Conservation (phyloP, 2,888 invertebrate species). For the Thymelicus sylvestris region DNA sequence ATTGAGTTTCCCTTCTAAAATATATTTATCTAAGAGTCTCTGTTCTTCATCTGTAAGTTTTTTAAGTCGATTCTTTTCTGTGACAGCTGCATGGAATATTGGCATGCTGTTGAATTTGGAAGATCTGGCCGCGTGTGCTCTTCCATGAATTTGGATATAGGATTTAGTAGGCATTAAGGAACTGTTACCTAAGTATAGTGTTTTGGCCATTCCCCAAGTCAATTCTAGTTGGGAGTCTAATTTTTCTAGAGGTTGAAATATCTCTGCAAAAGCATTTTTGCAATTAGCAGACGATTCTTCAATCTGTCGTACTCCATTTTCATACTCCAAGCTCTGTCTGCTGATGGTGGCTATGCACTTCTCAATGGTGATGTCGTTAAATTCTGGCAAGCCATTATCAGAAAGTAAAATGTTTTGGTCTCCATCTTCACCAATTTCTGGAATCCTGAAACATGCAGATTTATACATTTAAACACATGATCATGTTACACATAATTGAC, state of each 20-base stretch:
- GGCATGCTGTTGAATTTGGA: slow-evolving; percentile 89
- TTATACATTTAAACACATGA: neutral
- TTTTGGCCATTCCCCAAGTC: slow-evolving; percentile 95
- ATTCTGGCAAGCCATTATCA: slow-evolving; percentile 91
- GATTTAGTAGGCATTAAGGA: slow-evolving; percentile 91
- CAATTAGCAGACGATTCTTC: slow-evolving; percentile 81
- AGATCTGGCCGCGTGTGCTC: slow-evolving; percentile 90
- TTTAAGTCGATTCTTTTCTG: slow-evolving; percentile 76
- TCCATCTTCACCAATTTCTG: slow-evolving; percentile 93
- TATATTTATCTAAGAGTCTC: slow-evolving; percentile 90
- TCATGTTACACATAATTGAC: neutral
- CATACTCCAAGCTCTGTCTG: slow-evolving; percentile 92
- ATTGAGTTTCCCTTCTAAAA: slow-evolving; percentile 92
- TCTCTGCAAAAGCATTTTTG: slow-evolving; percentile 87
- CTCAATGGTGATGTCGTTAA: slow-evolving; percentile 91
- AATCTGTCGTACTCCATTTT: slow-evolving; percentile 88
- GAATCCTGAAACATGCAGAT: slow-evolving; percentile 84
- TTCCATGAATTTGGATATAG: slow-evolving; percentile 91
- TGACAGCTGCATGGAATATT: slow-evolving; percentile 88
- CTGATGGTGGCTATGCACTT: slow-evolving; percentile 94
- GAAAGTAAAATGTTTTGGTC: slow-evolving; percentile 90
- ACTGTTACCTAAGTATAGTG: slow-evolving; percentile 91
- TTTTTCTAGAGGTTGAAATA: slow-evolving; percentile 91
- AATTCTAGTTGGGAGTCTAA: slow-evolving; percentile 89
- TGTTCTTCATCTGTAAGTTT: slow-evolving; percentile 86